A percentile compares a stretch with the other conserved stretches of the same genome.
These are phyloP conservation scores for Cosmia pyralina DNA, from an alignment of 2,888 invertebrate species.

Conservation along the genomic window DNA sequence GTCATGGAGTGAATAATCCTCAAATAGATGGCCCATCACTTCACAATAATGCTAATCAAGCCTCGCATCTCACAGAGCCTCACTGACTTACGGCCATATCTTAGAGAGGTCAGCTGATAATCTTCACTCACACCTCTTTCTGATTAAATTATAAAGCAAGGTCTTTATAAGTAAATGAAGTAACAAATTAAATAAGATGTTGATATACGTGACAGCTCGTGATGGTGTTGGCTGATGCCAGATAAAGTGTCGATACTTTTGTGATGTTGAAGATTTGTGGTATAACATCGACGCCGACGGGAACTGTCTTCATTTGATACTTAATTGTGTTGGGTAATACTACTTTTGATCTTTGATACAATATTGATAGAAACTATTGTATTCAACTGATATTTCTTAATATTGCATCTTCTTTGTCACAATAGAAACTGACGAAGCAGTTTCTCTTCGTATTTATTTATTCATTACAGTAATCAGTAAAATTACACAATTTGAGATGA, in stretches of 20 bases:
- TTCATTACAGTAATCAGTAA: neutral
- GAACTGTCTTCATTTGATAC: too few relatives aligned
- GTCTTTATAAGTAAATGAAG: slow-evolving; percentile 44
- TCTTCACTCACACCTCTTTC: slow-evolving; percentile 42
- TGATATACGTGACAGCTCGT: slow-evolving; percentile 24
- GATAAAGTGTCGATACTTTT: slow-evolving; percentile 34
- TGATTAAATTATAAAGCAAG: slow-evolving; percentile 49
- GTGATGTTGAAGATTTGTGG: neutral
- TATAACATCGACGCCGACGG: neutral
- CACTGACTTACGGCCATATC: slow-evolving; percentile 1
- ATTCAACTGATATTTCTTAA: neutral
- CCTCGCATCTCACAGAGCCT: neutral
- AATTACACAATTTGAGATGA: neutral
- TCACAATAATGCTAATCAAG: slow-evolving; percentile 24
- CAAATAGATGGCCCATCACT: slow-evolving; percentile 28
- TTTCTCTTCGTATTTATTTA: neutral
- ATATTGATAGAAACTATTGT: neutral
- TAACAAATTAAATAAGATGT: slow-evolving; percentile 51
- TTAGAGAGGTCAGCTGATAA: slow-evolving; percentile 48
- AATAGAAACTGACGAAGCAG: neutral
- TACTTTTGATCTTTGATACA: neutral
- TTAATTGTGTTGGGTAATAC: neutral
- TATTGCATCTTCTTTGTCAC: neutral
- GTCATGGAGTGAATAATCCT: slow-evolving; percentile 9
- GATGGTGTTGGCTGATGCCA: slow-evolving; percentile 24